Conservation (phyloP, 2,797 vertebrate genomes). For the Synanceia verrucosa region DNA sequence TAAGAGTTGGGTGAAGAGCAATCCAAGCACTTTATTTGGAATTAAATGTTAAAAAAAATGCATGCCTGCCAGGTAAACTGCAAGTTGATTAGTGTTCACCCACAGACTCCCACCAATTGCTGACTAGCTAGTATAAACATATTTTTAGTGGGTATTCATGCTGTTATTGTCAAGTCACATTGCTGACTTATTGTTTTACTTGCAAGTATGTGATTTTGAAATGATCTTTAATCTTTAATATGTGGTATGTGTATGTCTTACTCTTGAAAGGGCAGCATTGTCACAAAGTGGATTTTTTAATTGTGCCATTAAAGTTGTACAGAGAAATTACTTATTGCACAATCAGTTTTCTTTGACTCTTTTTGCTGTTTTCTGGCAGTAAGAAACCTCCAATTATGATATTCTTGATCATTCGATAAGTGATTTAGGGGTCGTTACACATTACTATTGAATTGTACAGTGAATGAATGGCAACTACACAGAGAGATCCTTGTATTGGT, state of each 20-base stretch:
- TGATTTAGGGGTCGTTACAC: background rate
- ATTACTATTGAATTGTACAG: background rate
- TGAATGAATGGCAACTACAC: background rate
- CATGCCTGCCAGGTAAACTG: background rate
- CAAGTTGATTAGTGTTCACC: slow-evolving; percentile 10
- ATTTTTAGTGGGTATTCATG: slow-evolving; percentile 17
- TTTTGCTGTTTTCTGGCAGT: background rate
- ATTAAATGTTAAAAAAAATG: background rate
- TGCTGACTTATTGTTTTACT: slow-evolving; percentile 38
- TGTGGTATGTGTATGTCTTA: slow-evolving; percentile 21
- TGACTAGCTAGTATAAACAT: slow-evolving; percentile 7
- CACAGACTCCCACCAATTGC: background rate
- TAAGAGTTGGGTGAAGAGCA: background rate
- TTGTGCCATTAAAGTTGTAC: slow-evolving; percentile 58
- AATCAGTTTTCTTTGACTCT: slow-evolving; percentile 24
- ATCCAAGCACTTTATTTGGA: background rate
- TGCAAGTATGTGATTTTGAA: slow-evolving; percentile 12
- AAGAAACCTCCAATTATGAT: background rate
- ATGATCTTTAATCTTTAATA: slow-evolving; percentile 20
- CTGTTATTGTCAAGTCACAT: slow-evolving; percentile 18
- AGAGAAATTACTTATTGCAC: slow-evolving; percentile 11
- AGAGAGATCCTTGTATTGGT: background rate
- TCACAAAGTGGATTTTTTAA: slow-evolving; percentile 18
- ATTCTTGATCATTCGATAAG: background rate
- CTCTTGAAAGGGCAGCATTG: slow-evolving; percentile 32